phyloP scores from a whole-genome alignment of 2,888 invertebrate genomes.

The Leptura quadrifasciata region DNA sequence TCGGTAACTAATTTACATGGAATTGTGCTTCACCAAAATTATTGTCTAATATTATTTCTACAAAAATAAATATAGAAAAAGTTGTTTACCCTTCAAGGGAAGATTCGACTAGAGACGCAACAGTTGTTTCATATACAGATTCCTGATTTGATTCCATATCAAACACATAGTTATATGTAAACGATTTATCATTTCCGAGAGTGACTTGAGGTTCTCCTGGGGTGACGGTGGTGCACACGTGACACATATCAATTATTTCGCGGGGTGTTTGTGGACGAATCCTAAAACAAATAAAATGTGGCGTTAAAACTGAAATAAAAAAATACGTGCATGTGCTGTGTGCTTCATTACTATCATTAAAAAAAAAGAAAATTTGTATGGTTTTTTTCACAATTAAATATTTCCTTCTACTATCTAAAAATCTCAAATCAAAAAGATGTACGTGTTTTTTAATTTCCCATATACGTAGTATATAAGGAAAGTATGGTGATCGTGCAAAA shows the following conservation, averaged over 20 bases:
- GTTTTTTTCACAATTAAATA: too few species aligned
- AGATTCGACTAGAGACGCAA: slow-evolving; percentile 90
- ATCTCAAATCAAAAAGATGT: too few species aligned
- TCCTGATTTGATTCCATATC: slow-evolving; percentile 86
- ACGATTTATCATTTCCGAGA: slow-evolving; percentile 94
- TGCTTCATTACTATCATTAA: slow-evolving; percentile 15
- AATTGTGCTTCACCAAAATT: too few species aligned
- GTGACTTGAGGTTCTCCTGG: slow-evolving; percentile 94
- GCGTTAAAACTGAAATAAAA: neutral
- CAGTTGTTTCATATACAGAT: slow-evolving; percentile 88
- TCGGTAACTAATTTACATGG: too few species aligned
- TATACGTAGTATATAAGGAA: too few species aligned
- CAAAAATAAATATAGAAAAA: neutral
- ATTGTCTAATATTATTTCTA: too few species aligned
- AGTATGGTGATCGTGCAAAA: too few species aligned
- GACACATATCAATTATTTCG: slow-evolving; percentile 96
- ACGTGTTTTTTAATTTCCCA: too few species aligned
- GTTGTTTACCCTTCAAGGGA: slow-evolving; percentile 88
- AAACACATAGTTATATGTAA: slow-evolving; percentile 97
- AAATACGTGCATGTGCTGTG: slow-evolving; percentile 31
- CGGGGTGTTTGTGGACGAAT: slow-evolving; percentile 95
- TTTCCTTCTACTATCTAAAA: too few species aligned
- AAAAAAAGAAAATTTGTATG: too few species aligned
- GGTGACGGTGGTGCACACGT: slow-evolving; percentile 92
- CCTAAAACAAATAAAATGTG: slow-evolving; percentile 75